Conservation (phyloP, 2,113 vertebrate genomes). For the Heterotis niloticus region DNA sequence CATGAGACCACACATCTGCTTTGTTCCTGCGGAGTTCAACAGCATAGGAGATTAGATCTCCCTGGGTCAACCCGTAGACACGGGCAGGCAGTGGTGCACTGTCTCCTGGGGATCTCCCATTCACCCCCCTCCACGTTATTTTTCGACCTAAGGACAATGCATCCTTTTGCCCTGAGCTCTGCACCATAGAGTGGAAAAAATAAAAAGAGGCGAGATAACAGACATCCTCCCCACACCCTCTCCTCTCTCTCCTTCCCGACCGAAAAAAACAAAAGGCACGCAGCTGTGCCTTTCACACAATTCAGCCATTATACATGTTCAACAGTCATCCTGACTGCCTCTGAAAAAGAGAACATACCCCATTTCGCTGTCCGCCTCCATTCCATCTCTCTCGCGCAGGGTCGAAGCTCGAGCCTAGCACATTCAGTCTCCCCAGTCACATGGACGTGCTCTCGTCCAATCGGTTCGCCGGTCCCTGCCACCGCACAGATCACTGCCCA, state of each 20-base stretch:
- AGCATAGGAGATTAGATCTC: background rate
- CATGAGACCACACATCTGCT: background rate
- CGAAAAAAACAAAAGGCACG: conserved; percentile 24
- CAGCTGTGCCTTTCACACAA: background rate
- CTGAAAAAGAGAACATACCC: conserved; percentile 54
- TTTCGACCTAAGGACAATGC: conserved; percentile 25
- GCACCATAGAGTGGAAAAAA: background rate
- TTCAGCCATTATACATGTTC: background rate
- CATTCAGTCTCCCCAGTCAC: conserved; percentile 61
- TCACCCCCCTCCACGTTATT: background rate
- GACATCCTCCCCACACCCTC: conserved; percentile 22
- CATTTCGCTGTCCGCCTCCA: conserved; percentile 64
- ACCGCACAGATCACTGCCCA: conserved; percentile 32
- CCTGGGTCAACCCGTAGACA: no score
- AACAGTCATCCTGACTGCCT: background rate
- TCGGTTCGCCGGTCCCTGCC: conserved; percentile 43
- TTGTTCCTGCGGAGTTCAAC: background rate
- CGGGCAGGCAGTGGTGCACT: no score
- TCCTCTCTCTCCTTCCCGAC: background rate
- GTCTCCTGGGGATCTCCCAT: background rate
- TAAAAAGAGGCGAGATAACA: conserved; percentile 25
- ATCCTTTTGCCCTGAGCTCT: conserved; percentile 23
- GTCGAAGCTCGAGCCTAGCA: conserved; percentile 51
- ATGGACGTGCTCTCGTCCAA: conserved; percentile 40
- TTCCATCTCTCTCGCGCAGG: conserved; percentile 57